Percentiles rank a stretch among this genome's conserved stretches.
Evolutionary conservation across 2,113 vertebrate species (phyloP).

Genomic region (Channa maculata): DNA sequence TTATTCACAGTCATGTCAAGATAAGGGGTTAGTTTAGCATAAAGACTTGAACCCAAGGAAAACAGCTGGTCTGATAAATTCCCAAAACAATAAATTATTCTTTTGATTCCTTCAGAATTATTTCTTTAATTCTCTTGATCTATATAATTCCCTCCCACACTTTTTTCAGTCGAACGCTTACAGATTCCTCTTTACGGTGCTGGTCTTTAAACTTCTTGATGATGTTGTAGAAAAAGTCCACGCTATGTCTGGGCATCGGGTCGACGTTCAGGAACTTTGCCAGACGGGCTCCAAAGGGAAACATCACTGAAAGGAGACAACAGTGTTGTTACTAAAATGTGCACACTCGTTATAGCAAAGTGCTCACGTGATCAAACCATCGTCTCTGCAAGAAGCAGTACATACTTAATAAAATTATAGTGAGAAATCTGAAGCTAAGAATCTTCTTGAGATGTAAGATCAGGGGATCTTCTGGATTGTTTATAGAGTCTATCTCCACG

Average conservation of each 20-base stretch:
- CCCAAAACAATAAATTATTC: neutral
- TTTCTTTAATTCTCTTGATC: neutral
- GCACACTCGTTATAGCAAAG: neutral
- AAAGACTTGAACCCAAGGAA: too few relatives aligned
- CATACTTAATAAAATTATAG: constrained; percentile 43
- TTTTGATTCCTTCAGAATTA: neutral
- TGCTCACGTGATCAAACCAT: neutral
- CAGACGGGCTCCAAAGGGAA: constrained; percentile 47
- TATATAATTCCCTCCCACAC: neutral
- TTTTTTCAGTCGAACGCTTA: constrained; percentile 19
- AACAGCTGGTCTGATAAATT: neutral
- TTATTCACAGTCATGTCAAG: too few relatives aligned
- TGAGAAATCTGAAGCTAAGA: constrained; percentile 60
- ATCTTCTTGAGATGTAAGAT: constrained; percentile 80
- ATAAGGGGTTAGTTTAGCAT: too few relatives aligned
- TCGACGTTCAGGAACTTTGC: constrained; percentile 36
- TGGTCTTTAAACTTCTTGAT: constrained; percentile 67
- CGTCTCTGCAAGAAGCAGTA: accelerated
- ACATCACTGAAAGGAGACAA: constrained; percentile 46
- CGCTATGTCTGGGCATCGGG: neutral
- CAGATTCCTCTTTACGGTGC: constrained; percentile 32
- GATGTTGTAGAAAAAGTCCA: constrained; percentile 60
- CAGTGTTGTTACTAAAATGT: neutral
- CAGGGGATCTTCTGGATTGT: constrained; percentile 85
- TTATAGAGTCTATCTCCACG: constrained; percentile 86